phyloP scores from a whole-genome alignment of 2,797 vertebrate genomes.

The Takifugu ocellatus region DNA sequence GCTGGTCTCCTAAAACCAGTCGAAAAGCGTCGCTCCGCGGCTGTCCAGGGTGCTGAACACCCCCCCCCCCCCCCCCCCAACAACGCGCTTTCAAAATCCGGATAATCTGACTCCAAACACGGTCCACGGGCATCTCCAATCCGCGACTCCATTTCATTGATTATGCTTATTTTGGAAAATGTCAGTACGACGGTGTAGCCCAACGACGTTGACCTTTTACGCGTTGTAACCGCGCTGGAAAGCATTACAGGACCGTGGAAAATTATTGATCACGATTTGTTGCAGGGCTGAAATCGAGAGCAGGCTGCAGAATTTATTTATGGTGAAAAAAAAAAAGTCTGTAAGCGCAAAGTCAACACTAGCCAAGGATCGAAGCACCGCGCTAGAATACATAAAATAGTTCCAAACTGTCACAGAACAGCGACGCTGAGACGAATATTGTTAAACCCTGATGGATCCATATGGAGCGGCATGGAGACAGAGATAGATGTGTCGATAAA shows the following conservation, averaged over 20 bases:
- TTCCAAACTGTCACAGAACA: no score
- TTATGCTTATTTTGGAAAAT: slow-evolving; percentile 72
- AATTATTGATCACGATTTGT: slow-evolving; percentile 43
- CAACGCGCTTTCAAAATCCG: not conserved
- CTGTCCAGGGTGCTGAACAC: slow-evolving; percentile 64
- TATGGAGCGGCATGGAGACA: no score
- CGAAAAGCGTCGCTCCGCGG: not conserved
- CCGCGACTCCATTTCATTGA: slow-evolving; percentile 58
- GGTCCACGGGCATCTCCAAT: slow-evolving; percentile 1
- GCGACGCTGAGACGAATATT: no score
- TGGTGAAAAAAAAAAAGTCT: not conserved
- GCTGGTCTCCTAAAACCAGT: not conserved
- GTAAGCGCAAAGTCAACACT: no score
- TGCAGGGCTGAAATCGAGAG: slow-evolving; percentile 23
- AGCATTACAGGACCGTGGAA: slow-evolving; percentile 35
- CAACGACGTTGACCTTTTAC: slow-evolving; percentile 65
- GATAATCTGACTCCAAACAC: slow-evolving; percentile 10
- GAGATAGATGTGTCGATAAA: no score
- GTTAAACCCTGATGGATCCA: no score
- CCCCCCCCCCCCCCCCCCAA: not conserved
- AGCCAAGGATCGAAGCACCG: no score
- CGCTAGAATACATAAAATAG: no score
- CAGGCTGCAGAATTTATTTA: not conserved
- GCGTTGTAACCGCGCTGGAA: slow-evolving; percentile 34
- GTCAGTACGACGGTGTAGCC: slow-evolving; percentile 53